Base-by-base conservation (phyloP, 2,888 invertebrate genomes). In the Cheilosia grossa region DNA sequence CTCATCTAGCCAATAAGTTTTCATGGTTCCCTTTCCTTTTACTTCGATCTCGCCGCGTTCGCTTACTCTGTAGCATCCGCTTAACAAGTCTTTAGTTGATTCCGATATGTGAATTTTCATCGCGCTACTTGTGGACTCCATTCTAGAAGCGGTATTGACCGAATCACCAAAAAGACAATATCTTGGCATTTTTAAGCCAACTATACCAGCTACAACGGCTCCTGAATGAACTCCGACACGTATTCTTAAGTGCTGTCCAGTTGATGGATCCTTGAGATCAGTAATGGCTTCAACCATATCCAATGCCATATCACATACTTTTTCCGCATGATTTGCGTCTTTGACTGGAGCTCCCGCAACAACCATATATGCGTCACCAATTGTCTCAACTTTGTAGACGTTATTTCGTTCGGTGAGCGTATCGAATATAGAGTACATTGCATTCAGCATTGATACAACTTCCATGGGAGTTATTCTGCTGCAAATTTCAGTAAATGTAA, bases 361-460 rank as follows among this genome's bases (percentile, higher is more conserved):
- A 0, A 98, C 98, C 98, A 99, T 98, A 91, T 99, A 99, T 0
- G 99, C 99, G 90, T 99, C 99, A 0, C 99, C 98, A 88, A 99
- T 98, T 0, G 99, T 99, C 93, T 99, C 99, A 47, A 98, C 99
- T 95, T 99, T 99, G 90, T 98, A 99, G 5, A 99, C 98, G 54
- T 95, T 94, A 92, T 99, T 98, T 87, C 96, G 93, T 91, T 98
- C 98, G 0, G 98, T 98, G 4, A 99, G 93, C 0, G 95, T 96
- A 90, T 99, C 99, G 90, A 99, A 99, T 88, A 98, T 95, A n/a
- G 98, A 98, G 92, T 98, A 98, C 98, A 99, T 98, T 30, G 96
- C 96, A 91, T 99, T 99, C 54, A 99, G 93, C 97, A 99, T 98
- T 30, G 97, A 97, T 0, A 99, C 99, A 5, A 99, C 99, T 91